Percentiles rank a stretch among this genome's conserved stretches.
Conservation (phyloP, 2,113 vertebrate genomes). For the Anarrhichthys ocellatus region DNA sequence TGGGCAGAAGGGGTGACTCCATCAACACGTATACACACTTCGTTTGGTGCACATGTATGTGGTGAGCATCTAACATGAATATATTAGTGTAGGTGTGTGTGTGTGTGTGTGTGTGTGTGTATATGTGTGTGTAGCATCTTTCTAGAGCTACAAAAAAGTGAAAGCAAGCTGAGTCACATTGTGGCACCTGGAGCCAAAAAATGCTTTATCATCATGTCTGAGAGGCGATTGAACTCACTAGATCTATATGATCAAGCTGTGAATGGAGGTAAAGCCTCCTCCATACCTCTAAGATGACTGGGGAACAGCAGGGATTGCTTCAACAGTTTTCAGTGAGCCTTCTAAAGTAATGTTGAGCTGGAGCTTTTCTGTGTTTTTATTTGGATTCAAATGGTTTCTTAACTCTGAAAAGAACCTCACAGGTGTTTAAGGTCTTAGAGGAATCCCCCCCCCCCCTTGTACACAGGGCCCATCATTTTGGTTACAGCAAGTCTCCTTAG, state of each 20-base stretch:
- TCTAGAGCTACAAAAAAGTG: slow-evolving; percentile 28
- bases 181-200: slow-evolving; percentile 24
- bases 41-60: background rate
- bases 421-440: background rate
- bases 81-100: background rate
- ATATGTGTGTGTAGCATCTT: slow-evolving; percentile 12
- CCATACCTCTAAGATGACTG: background rate
- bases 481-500: background rate
- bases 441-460: background rate
- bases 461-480: background rate
- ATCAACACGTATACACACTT: background rate
- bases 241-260: background rate
- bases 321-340: background rate
- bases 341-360: background rate
- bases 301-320: background rate
- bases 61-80: background rate
- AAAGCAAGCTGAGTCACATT: slow-evolving; percentile 40
- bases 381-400: background rate
- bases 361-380: background rate
- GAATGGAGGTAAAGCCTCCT: background rate
- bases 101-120: slow-evolving; percentile 4
- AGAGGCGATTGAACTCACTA: background rate
- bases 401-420: background rate
- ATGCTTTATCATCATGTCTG: slow-evolving; percentile 10
- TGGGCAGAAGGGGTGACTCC: slow-evolving; percentile 31